Evolutionary conservation across 1,140 invertebrate species (phyloP), one percentile per base, ranked within the genome.

Genomic region (Drosophila malerkotliana): DNA sequence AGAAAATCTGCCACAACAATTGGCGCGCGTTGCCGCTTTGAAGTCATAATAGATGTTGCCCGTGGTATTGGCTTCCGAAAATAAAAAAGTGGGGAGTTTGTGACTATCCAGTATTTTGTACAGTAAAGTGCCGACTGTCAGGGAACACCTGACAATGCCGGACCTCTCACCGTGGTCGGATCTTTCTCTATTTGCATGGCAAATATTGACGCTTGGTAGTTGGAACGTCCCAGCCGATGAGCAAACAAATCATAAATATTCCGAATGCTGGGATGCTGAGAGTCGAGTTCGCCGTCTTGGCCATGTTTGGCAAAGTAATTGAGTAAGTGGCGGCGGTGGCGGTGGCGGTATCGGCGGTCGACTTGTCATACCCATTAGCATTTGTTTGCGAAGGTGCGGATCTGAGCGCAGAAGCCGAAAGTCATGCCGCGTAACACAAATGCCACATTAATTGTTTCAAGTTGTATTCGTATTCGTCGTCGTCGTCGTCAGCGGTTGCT

Each of bases 391-490:
- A 76, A 88, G 83, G 61, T 88, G 83, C 79, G 66, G 75, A 69
- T 69, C 61, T 47, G 66, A 55, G 67, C 61, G 79, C 83, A 88
- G 83, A 88, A 88, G 83, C 83, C 83, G 83, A 82, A 87, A 88
- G 62, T 87, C 79, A 79, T 79, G 74, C 83, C 74, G 82, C 82
- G 68, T 68, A 87, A 82, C 82, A 87, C 83, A 82, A 83, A 88
- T 88, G 83, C 83, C 83, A 88, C 83, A 88, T 88, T 88, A 88
- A 88, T 88, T 88, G 83, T 88, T 88, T 88, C 83, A 88, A 88
- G 83, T 88, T 83, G 83, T 79, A 24, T 47, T 47, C 44, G 15
- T 47, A 47, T 47, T 10, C 72, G 77, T 63, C 76, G 69, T 53
- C 57, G 57, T 10, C 57, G 57, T 10, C 68, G 67, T 14, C 75